Percentiles rank a stretch among this genome's conserved stretches.
phyloP scores from a whole-genome alignment of 2,888 invertebrate species.

The Uropetala carovei region DNA sequence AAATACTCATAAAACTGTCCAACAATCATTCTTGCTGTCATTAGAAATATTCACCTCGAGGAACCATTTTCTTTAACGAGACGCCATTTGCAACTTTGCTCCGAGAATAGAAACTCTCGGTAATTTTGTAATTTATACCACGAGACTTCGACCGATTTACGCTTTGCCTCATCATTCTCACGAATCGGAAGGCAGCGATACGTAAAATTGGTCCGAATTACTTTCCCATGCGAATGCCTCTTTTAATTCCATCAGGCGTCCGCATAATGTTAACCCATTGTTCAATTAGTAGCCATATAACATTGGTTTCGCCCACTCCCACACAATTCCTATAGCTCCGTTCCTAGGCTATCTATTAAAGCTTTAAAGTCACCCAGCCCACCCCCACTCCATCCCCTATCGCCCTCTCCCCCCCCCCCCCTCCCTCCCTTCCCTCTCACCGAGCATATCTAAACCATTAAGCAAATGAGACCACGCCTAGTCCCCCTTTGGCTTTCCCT shows the following conservation, averaged over 20 bases:
- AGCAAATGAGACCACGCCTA: conserved; percentile 64
- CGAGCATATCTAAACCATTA: conserved; percentile 44
- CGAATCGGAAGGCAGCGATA: no score
- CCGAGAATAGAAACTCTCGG: background rate
- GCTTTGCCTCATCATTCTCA: no score
- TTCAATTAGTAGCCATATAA: conserved; percentile 45
- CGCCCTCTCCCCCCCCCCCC: background rate
- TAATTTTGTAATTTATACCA: background rate
- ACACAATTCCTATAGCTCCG: background rate
- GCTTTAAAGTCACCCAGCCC: background rate
- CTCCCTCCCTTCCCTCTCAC: background rate
- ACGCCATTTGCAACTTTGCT: background rate
- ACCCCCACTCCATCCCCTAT: background rate
- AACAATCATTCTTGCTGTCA: background rate
- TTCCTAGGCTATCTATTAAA: conserved; percentile 32
- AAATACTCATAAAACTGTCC: background rate
- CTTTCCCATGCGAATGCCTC: background rate
- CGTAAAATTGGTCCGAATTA: background rate
- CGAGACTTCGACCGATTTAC: no score
- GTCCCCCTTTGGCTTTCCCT: conserved; percentile 43
- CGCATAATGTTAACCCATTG: conserved; percentile 32
- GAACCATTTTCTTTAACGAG: background rate
- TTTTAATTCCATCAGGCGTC: background rate
- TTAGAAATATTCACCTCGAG: background rate
- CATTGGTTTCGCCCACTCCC: background rate